Evolutionary conservation across 2,888 invertebrate genomes (phyloP).

Genomic region (Cephus pygmeus): DNA sequence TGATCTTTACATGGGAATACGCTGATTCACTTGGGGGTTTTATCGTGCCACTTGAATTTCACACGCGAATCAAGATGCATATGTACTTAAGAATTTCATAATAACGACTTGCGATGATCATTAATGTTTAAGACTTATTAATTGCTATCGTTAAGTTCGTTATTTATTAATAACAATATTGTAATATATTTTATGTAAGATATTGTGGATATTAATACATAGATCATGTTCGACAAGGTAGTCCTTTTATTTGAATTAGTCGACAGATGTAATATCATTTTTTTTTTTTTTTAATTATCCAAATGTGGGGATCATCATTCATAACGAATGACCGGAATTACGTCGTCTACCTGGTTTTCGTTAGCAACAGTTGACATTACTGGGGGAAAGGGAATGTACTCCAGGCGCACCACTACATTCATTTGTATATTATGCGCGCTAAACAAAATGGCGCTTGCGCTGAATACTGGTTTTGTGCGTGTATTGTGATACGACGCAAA

Average conservation of each 20-base stretch:
- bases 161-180: slow-evolving; percentile 52
- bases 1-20: slow-evolving; percentile 22
- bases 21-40: slow-evolving; percentile 24
- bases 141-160: slow-evolving; percentile 29
- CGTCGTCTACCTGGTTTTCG: not conserved
- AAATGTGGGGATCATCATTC: not conserved
- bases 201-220: slow-evolving; percentile 56
- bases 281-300: not conserved
- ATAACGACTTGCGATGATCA: slow-evolving; percentile 30
- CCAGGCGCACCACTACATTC: not conserved
- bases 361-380: not conserved
- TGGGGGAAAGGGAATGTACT: not conserved
- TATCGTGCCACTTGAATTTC: slow-evolving; percentile 27
- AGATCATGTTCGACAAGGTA: slow-evolving; percentile 24
- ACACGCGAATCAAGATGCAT: slow-evolving; percentile 10
- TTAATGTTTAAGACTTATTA: slow-evolving; percentile 20
- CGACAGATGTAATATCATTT: not conserved
- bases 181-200: slow-evolving; percentile 61
- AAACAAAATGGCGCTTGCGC: not conserved
- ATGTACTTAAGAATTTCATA: slow-evolving; percentile 46
- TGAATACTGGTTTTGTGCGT: not conserved
- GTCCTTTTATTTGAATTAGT: not conserved
- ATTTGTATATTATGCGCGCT: not conserved
- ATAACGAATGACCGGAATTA: not conserved
- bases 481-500: not conserved